A percentile compares a stretch with the other conserved stretches of the same genome.
Conservation (phyloP, 1,140 invertebrate genomes). For the Aphidius ervi region DNA sequence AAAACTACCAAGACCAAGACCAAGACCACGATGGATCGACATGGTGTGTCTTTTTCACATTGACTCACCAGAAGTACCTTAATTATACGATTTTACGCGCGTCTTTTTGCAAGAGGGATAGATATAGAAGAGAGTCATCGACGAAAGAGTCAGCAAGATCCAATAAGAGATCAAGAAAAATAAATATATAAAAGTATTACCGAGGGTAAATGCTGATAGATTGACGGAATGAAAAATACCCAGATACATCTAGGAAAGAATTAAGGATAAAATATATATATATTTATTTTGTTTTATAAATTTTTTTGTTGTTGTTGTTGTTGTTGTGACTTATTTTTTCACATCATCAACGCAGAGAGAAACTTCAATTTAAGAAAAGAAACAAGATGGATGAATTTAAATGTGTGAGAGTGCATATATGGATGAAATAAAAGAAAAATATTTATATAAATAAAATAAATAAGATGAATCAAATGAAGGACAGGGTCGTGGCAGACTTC, state of each 20-base stretch:
- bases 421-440: conserved; percentile 1
- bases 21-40: conserved; percentile 25
- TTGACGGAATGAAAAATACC: conserved; percentile 2
- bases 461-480: conserved; percentile 20
- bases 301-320: too few relatives aligned
- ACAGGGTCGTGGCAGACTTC: conserved; percentile 20
- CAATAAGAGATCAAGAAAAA: neutral
- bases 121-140: neutral
- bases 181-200: conserved; percentile 1
- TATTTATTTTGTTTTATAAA: too few relatives aligned
- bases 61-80: conserved; percentile 32
- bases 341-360: too few relatives aligned
- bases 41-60: conserved; percentile 12
- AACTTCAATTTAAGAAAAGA: neutral
- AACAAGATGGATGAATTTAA: conserved; percentile 9
- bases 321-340: too few relatives aligned
- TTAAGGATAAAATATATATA: too few relatives aligned
- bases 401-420: neutral
- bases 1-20: neutral
- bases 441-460: neutral
- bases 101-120: conserved; percentile 14
- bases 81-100: conserved; percentile 47
- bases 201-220: neutral
- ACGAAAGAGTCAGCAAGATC: too few relatives aligned
- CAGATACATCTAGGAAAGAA: too few relatives aligned